These are phyloP conservation scores for Phthorimaea operculella DNA, from an alignment of 1,140 invertebrate genomes.

Conservation along the genomic window DNA sequence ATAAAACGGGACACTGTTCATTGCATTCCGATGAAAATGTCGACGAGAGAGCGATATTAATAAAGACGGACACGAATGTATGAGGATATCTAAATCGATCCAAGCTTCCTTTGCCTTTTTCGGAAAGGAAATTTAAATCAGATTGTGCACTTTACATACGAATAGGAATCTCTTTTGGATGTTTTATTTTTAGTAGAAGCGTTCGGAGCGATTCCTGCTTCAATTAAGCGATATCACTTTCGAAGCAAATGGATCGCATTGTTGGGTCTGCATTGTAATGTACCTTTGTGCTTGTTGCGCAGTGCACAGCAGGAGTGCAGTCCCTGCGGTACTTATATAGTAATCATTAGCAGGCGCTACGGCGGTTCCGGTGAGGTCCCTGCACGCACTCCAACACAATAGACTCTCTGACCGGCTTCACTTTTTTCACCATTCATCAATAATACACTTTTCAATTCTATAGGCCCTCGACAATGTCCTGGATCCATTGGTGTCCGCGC, in stretches of 20 bases:
- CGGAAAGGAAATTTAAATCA: background rate
- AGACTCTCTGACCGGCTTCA: conserved; percentile 35
- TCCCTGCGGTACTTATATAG: conserved; percentile 18
- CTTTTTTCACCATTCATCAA: conserved; percentile 39
- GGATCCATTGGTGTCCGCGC: conserved; percentile 23
- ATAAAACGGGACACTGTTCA: background rate
- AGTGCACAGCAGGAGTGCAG: background rate
- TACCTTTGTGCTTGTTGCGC: background rate
- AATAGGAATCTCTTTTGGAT: background rate
- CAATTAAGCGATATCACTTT: background rate
- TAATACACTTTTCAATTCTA: conserved; percentile 34
- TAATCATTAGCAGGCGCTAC: conserved; percentile 23
- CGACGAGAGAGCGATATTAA: background rate
- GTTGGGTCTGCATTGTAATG: background rate
- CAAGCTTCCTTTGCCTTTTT: conserved; percentile 1
- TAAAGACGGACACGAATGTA: background rate
- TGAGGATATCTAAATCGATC: conserved; percentile 1
- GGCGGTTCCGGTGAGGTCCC: conserved; percentile 29
- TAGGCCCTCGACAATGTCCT: conserved; percentile 21
- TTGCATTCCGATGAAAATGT: background rate
- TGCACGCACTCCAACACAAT: conserved; percentile 37
- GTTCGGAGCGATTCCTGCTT: background rate
- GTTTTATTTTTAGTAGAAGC: background rate
- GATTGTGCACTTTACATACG: background rate
- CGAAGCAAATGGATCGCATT: background rate